Percentiles rank a stretch among this genome's conserved stretches.
phyloP scores from a whole-genome alignment of 2,888 invertebrate genomes.

The Emmelina monodactyla region DNA sequence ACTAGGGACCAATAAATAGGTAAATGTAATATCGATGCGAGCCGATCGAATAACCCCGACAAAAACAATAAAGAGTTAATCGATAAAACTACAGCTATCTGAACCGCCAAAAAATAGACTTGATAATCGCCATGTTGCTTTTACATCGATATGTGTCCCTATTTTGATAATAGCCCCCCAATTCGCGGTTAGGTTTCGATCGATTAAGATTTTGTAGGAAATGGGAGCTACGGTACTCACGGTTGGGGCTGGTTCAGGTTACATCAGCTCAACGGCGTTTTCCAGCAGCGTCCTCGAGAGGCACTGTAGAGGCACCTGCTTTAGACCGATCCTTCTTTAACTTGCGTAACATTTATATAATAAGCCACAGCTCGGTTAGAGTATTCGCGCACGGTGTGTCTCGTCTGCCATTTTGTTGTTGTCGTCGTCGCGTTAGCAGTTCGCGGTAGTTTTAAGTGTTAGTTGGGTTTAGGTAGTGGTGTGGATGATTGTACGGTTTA shows the following conservation, averaged over 20 bases:
- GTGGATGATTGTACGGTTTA: constrained; percentile 53
- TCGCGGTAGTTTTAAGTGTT: constrained; percentile 26
- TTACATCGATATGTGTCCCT: no score
- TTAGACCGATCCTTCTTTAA: constrained; percentile 39
- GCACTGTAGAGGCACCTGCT: constrained; percentile 37
- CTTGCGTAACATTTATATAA: constrained; percentile 63
- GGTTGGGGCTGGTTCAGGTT: constrained; percentile 29
- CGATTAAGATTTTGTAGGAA: no score
- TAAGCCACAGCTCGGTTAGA: constrained; percentile 43
- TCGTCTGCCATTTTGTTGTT: constrained; percentile 44
- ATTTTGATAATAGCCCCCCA: no score
- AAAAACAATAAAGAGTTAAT: no score
- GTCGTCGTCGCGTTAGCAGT: background rate
- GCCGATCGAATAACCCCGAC: no score
- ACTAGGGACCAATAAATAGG: no score
- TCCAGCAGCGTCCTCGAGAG: constrained; percentile 27
- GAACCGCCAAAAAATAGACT: no score
- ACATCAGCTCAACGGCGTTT: constrained; percentile 42
- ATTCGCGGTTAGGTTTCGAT: no score
- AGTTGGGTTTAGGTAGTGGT: constrained; percentile 42
- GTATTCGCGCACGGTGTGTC: constrained; percentile 33
- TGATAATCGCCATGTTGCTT: no score
- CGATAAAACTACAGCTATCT: no score
- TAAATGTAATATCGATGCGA: no score
- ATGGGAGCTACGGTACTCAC: constrained; percentile 38